Conservation (phyloP, 2,113 vertebrate genomes). For the Dunckerocampus dactyliophorus region DNA sequence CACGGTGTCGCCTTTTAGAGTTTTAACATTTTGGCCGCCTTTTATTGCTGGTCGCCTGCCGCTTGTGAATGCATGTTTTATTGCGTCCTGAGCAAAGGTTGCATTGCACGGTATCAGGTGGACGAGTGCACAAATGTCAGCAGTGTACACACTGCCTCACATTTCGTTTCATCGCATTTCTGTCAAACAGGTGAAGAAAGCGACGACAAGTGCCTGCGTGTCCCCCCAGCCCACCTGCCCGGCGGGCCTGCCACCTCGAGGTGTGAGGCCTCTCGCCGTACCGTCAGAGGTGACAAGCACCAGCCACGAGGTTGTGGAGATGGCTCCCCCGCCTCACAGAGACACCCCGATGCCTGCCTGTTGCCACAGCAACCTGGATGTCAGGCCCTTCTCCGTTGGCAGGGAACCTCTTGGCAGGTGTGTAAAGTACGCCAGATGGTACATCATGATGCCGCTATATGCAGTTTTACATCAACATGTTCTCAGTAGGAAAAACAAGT, state of each 20-base stretch:
- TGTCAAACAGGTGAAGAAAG: conserved; percentile 59
- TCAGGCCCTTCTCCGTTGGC: conserved; percentile 32
- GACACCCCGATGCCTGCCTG: neutral
- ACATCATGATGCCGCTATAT: no score
- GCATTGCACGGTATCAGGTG: conserved; percentile 1
- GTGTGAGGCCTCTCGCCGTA: conserved; percentile 27
- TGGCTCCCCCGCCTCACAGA: conserved; percentile 4
- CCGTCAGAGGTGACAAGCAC: conserved; percentile 34
- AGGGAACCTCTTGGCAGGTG: conserved; percentile 57
- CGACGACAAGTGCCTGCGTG: neutral
- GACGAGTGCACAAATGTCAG: conserved; percentile 5
- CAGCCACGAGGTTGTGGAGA: conserved; percentile 47
- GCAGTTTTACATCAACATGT: no score
- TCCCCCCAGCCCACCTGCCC: conserved; percentile 25
- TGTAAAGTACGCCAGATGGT: neutral
- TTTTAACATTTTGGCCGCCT: conserved; percentile 7
- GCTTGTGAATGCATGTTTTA: conserved; percentile 20
- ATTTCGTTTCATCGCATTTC: conserved; percentile 25
- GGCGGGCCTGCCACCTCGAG: conserved; percentile 5
- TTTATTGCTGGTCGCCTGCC: conserved; percentile 19
- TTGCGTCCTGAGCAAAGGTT: conserved; percentile 30
- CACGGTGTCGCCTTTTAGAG: conserved; percentile 6
- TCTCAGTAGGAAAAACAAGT: no score
- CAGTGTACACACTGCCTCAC: conserved; percentile 16
- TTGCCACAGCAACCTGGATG: neutral